Conservation (phyloP, 1,140 invertebrate genomes). For the Acyrthosiphon pisum region DNA sequence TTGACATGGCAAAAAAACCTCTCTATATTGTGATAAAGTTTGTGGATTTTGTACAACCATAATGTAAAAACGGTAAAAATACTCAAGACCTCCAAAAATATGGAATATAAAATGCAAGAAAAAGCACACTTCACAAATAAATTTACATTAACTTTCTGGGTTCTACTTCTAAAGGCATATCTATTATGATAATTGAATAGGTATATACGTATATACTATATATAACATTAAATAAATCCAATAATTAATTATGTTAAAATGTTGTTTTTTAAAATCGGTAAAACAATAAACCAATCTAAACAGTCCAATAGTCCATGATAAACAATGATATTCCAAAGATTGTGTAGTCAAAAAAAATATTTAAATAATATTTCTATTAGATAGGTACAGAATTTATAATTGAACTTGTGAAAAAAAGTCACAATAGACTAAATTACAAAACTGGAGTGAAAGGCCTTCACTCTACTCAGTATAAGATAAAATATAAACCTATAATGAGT, state of each 20-base stretch:
- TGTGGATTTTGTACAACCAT: slow-evolving; percentile 1
- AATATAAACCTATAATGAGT: no score
- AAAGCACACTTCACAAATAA: background rate
- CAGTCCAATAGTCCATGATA: background rate
- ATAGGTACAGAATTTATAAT: background rate
- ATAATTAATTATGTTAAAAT: background rate
- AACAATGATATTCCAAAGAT: background rate
- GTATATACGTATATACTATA: background rate
- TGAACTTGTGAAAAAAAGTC: background rate
- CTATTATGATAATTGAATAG: no score
- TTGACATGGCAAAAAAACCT: slow-evolving; percentile 2
- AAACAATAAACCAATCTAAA: background rate
- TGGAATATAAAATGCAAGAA: background rate
- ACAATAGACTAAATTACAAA: background rate
- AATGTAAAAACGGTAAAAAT: slow-evolving; percentile 20
- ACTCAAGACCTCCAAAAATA: background rate
- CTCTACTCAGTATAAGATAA: no score
- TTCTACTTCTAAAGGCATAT: background rate
- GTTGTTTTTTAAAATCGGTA: no score
- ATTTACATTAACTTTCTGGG: background rate
- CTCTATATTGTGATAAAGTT: background rate
- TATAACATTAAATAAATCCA: background rate
- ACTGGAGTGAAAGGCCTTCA: no score
- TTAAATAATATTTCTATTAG: background rate
- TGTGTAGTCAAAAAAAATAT: no score